These are phyloP conservation scores for Rousettus madagascariensis DNA, from an alignment of 2,797 vertebrate species.

Conservation along the genomic window DNA sequence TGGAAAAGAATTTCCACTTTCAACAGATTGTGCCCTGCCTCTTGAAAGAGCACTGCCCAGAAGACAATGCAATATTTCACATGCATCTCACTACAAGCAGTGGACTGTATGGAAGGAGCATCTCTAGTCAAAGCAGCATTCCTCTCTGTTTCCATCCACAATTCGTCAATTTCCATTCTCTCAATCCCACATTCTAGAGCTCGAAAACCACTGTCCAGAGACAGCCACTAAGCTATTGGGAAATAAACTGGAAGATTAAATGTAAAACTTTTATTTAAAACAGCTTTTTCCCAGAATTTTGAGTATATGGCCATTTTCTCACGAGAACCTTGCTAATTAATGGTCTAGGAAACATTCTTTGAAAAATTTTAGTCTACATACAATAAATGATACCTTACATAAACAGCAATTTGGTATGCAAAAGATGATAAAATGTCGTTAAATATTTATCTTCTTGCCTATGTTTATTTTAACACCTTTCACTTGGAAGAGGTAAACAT, in stretches of 20 bases:
- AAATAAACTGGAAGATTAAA: background rate
- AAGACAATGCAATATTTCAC: background rate
- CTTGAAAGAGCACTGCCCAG: background rate
- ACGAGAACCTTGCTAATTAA: background rate
- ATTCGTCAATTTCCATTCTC: background rate
- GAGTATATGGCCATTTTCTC: background rate
- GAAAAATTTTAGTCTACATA: background rate
- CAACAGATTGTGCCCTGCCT: background rate
- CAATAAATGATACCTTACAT: background rate
- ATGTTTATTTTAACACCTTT: slow-evolving; percentile 7
- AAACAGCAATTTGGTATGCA: slow-evolving; percentile 19
- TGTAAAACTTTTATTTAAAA: background rate
- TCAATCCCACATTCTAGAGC: background rate
- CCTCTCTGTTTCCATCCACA: background rate
- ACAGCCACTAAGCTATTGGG: background rate
- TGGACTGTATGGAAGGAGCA: background rate
- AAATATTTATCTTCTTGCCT: background rate
- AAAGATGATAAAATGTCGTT: background rate
- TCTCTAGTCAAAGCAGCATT: background rate
- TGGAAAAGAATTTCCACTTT: background rate
- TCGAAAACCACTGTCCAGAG: background rate
- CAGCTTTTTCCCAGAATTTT: background rate
- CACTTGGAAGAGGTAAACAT: background rate
- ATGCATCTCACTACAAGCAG: background rate
- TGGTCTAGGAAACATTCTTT: background rate